Evolutionary conservation across 2,113 vertebrate species (phyloP).

Genomic region (Semicossyphus pulcher): DNA sequence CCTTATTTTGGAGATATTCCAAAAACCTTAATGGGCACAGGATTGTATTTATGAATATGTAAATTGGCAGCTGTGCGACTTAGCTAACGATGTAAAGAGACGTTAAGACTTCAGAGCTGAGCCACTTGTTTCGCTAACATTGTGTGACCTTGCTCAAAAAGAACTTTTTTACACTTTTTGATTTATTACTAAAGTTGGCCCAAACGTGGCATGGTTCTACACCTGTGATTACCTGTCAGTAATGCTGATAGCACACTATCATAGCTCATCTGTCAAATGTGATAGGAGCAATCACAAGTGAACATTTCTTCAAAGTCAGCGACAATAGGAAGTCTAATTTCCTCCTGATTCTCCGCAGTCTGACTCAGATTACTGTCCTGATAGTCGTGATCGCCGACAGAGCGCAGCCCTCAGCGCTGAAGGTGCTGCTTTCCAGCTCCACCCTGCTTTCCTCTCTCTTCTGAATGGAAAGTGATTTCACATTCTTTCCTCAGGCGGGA

Average conservation of each 20-base stretch:
- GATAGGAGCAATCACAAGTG: conserved; percentile 1
- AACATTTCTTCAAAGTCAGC: conserved; percentile 39
- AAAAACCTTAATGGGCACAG: not conserved
- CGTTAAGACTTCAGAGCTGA: not conserved
- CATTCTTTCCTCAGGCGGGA: conserved; percentile 61
- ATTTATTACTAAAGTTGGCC: too few relatives aligned
- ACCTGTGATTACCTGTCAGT: conserved; percentile 17
- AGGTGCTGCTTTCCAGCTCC: conserved; percentile 47
- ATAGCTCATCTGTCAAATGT: not conserved
- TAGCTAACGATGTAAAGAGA: too few relatives aligned
- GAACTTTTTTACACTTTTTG: too few relatives aligned
- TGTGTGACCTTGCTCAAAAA: too few relatives aligned
- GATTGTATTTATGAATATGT: not conserved
- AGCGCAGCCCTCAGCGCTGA: not conserved
- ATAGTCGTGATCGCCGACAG: conserved; percentile 16
- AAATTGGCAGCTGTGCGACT: not conserved
- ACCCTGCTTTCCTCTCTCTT: conserved; percentile 46
- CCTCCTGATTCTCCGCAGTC: conserved; percentile 27
- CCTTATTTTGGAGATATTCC: not conserved
- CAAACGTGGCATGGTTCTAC: not conserved
- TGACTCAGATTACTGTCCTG: conserved; percentile 17
- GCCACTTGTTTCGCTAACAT: too few relatives aligned
- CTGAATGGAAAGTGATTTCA: conserved; percentile 55
- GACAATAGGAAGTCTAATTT: conserved; percentile 27
- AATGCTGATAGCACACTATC: not conserved